These are phyloP conservation scores for Colletes gigas DNA, from an alignment of 1,140 invertebrate species.

Conservation along the genomic window DNA sequence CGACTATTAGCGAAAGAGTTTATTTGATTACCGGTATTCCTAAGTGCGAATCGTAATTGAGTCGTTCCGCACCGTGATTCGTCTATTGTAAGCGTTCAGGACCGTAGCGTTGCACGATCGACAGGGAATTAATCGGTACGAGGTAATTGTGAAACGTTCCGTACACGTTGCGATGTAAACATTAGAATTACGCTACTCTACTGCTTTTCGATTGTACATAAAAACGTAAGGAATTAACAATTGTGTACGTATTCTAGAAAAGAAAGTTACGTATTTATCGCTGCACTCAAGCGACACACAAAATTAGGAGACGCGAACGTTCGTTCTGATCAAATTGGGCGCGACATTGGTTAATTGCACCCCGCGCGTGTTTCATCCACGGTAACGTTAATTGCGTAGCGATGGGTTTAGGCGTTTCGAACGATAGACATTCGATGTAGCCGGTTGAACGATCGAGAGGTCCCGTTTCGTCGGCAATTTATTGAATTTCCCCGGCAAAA, in stretches of 20 bases:
- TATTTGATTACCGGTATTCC: background rate
- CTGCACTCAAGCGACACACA: background rate
- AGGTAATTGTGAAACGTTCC: background rate
- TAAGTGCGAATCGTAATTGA: background rate
- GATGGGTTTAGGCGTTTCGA: background rate
- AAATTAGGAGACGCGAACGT: background rate
- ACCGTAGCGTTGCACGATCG: background rate
- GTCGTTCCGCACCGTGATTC: background rate
- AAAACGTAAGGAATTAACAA: constrained; percentile 19
- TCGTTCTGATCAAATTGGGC: background rate
- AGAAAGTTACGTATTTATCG: constrained; percentile 14
- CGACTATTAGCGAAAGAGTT: background rate
- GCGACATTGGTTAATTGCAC: background rate
- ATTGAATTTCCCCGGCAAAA: background rate
- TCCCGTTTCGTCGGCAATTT: background rate
- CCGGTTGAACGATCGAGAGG: background rate
- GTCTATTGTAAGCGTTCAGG: background rate
- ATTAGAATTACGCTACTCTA: constrained; percentile 44
- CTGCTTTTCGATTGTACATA: constrained; percentile 48
- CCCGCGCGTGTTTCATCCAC: background rate
- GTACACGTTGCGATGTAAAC: background rate
- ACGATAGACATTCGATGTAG: background rate
- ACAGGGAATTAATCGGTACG: background rate
- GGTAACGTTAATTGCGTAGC: background rate
- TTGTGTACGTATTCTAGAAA: constrained; percentile 12